Base-by-base conservation (phyloP, 2,113 vertebrate genomes). In the Nannospalax galili region DNA sequence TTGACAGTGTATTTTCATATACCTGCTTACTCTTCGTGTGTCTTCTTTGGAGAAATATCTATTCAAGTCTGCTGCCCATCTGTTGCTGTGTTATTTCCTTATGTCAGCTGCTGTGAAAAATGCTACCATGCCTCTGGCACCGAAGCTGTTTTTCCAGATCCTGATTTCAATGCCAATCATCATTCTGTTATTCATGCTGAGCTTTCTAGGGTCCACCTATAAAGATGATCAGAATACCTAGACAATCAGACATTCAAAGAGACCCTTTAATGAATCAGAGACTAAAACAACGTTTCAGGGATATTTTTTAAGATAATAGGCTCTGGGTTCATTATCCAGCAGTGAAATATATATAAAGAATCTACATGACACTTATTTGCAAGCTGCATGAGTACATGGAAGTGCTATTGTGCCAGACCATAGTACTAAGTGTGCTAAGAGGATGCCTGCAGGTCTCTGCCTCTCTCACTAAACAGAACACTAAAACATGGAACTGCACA, bases 401-500 rank as follows among this genome's bases (percentile, higher is more conserved):
- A 37, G 40, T 65, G 30, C 67, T 82, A 35, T 26, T 30, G 35
- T 77, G 26, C 24, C 17, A 40, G 70, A 17, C 35, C 73, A 88
- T 11, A 74, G 67, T 40, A 58, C 28, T 6, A 2, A 42, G 32
- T 0, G 14, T 35, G 30, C 52, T n/a, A n/a, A 69, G 72, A 20
- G 5, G 1, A 11, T 7, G 0, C 4, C 3, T 60, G 19, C 70
- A 8, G 1, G 16, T 70, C 4, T 79, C 10, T 48, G 58, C 15
- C 52, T 52, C 2, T 88, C 48, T 93, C 42, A 15, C 64, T 65
- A 45, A 69, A 62, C n/a, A 77, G 60, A 80, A 84, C 93, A 37
- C 45, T 84, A 84, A 69, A 81, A 60, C 19, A 67, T 3, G 26
- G 16, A 14, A 12, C n/a, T 64, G 4, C 12, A 19, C 4, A 3